Conservation (phyloP, 2,797 vertebrate genomes). For the Bufotes viridis region DNA sequence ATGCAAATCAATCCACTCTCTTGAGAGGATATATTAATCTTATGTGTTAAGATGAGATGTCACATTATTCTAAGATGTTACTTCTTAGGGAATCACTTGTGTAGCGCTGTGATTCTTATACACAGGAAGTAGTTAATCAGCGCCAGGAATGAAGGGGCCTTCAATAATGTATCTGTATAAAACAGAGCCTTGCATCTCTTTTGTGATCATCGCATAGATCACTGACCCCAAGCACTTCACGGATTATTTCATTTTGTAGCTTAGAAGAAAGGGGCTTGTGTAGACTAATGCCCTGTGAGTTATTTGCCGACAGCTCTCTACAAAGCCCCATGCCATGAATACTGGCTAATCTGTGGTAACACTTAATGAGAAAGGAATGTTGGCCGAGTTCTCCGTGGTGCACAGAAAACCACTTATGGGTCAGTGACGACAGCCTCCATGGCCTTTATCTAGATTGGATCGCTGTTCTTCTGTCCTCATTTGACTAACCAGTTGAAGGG, state of each 20-base stretch:
- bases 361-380: slow-evolving; percentile 55
- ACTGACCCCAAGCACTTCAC: slow-evolving; percentile 48
- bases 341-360: slow-evolving; percentile 44
- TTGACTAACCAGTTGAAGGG: background rate
- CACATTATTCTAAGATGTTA: slow-evolving; percentile 17
- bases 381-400: slow-evolving; percentile 8
- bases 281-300: slow-evolving; percentile 33
- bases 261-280: slow-evolving; percentile 50
- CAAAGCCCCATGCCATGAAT: slow-evolving; percentile 38
- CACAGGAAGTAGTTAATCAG: slow-evolving; percentile 43
- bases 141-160: slow-evolving; percentile 14
- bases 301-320: slow-evolving; percentile 37
- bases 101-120: background rate
- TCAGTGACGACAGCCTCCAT: slow-evolving; percentile 20
- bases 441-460: slow-evolving; percentile 14
- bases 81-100: background rate
- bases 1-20: background rate
- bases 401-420: slow-evolving; percentile 30
- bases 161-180: slow-evolving; percentile 40
- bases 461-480: slow-evolving; percentile 15
- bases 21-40: slow-evolving; percentile 2
- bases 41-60: slow-evolving; percentile 3
- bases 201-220: slow-evolving; percentile 54
- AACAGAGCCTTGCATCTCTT: slow-evolving; percentile 19
- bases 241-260: slow-evolving; percentile 51